Evolutionary conservation across 2,888 invertebrate genomes (phyloP), one percentile per base, ranked within the genome.

Genomic region (Trachelus tabidus): DNA sequence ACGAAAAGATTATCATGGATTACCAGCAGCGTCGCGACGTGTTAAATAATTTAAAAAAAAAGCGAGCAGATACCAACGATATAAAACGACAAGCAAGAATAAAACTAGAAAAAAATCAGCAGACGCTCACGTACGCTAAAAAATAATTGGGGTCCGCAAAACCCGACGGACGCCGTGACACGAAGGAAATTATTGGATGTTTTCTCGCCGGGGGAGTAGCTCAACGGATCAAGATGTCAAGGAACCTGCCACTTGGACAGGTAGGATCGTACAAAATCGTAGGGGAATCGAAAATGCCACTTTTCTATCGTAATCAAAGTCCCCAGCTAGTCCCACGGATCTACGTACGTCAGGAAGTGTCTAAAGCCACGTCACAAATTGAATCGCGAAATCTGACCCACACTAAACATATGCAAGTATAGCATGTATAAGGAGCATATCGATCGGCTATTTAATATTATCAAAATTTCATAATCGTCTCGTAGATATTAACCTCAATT

Each of bases 181-280:
- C 84, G 82, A 82, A 81, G 81, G 81, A 83, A 86, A 86, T 86
- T 86, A 86, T 86, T 86, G 86, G 85, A 83, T 85, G 85, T 86
- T 86, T 86, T 82, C 83, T 84, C 84, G 81, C 82, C 81, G 82
- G 77, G 85, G 73, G 78, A 78, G 71, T 35, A 76, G 33, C 75
- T 86, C 83, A 85, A 84, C 85, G 85, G 85, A 83, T 85, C 81
- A 81, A 85, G 80, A 86, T 85, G 86, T 86, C 84, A 83, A 80
- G 79, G 77, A 85, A 83, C 12, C 71, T 31, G 71, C 71, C 33
- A 12, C 9, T 56, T 56, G 56, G 56, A 56, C 23, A 56, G 56
- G 56, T 56, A 9, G 56, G 56, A 56, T 23, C 56, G 56, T 56
- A 56, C 56, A 2, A 56, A 23, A 23, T 56, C 56, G 56, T 23